Percentiles rank a stretch among this genome's conserved stretches.
Conservation (phyloP, 2,113 vertebrate genomes). For the Haemorhous mexicanus region DNA sequence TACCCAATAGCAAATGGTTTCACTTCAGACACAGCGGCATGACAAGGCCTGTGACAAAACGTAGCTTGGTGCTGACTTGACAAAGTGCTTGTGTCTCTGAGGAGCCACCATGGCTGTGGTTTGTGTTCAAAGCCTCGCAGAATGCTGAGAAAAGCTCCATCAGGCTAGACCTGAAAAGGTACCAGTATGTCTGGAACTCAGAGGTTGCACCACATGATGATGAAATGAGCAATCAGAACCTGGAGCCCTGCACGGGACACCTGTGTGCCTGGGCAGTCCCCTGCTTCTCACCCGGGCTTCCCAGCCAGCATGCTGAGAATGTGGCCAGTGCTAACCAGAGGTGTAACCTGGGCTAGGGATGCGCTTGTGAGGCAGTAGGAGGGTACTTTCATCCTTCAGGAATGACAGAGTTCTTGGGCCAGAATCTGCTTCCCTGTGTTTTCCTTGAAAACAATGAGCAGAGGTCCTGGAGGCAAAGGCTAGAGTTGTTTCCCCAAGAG, state of each 20-base stretch:
- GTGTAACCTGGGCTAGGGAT: not conserved
- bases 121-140: not conserved
- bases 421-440: not conserved
- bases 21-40: rapidly evolving
- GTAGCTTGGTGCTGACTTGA: not conserved
- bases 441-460: not conserved
- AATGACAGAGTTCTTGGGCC: not conserved
- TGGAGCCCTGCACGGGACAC: not conserved
- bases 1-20: not conserved
- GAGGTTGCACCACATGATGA: not conserved
- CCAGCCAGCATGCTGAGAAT: not conserved
- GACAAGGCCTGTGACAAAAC: not conserved
- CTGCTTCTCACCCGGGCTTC: not conserved
- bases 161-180: not conserved
- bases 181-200: not conserved
- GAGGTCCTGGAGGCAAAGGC: rapidly evolving
- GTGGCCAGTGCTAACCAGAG: not conserved
- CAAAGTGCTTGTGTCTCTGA: not conserved
- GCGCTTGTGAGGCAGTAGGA: not conserved
- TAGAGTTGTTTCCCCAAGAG: not conserved
- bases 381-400: not conserved
- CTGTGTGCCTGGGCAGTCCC: not conserved
- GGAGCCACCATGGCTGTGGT: not conserved
- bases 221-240: not conserved
- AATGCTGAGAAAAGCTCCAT: not conserved